Evolutionary conservation across 2,797 vertebrate species (phyloP).

Genomic region (Capromys pilorides): DNA sequence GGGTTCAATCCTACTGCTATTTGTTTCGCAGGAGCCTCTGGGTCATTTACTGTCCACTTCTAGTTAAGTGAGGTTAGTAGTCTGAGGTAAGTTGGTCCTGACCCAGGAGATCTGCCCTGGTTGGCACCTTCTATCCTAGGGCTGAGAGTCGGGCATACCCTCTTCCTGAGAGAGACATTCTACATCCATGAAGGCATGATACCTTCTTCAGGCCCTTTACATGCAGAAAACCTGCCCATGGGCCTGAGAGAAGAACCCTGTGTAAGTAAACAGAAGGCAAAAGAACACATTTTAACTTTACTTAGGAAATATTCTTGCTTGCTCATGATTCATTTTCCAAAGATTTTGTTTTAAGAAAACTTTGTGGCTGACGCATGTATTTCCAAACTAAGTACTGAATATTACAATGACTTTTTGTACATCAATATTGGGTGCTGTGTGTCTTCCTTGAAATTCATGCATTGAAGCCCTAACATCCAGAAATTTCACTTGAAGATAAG

Average conservation of each 20-base stretch:
- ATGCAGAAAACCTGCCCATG: background rate
- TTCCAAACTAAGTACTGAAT: background rate
- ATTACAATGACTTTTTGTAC: background rate
- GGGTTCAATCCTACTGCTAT: background rate
- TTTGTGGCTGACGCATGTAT: background rate
- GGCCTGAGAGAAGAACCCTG: background rate
- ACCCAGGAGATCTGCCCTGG: background rate
- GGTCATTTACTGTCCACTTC: slow-evolving; percentile 13
- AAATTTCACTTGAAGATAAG: background rate
- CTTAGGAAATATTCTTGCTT: slow-evolving; percentile 1
- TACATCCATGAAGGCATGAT: background rate
- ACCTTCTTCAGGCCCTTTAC: background rate
- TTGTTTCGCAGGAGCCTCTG: background rate
- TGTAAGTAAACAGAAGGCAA: background rate
- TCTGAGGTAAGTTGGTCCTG: background rate
- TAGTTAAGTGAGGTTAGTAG: background rate
- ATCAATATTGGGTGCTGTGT: background rate
- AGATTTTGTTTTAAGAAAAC: background rate
- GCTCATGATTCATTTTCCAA: slow-evolving; percentile 21
- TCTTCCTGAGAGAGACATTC: background rate
- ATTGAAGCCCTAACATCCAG: background rate
- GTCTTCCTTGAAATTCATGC: background rate
- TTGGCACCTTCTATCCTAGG: background rate
- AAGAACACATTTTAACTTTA: background rate
- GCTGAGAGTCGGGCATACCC: background rate